Base-by-base conservation (phyloP, 2,888 invertebrate species). In the Chymomyza fuscimana region DNA sequence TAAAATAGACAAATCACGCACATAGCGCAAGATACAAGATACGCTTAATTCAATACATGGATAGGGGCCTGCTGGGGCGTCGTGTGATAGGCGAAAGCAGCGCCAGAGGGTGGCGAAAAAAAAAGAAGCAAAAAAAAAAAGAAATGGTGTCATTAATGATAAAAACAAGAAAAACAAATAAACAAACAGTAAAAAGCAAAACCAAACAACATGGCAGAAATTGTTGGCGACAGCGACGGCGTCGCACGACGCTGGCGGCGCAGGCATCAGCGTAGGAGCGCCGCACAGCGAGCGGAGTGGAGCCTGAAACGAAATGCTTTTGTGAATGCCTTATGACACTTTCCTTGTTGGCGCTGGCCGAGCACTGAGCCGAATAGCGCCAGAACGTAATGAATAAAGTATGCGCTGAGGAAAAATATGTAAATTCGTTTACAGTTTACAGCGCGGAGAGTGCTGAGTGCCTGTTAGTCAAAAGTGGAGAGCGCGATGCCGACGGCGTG, bases 321-420 rank as follows among this genome's bases (percentile, higher is more conserved):
- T 73, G 78, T 74, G 85, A 84, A 87, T 84, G 80, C 87, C 86
- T 85, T 87, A 82, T 87, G 83, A 84, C 83, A 87, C 83, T 85
- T 87, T 76, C 80, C 71, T 68, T 56, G 65, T 62, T 60, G 32
- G 64, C 65, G 62, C 63, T 63, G 72, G 52, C 19, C 60, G 40
- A 10, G 40, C 40, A 46, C 40, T 46, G 40, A 46, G 58, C 19
- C 58, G 25, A 25, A 67, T 60, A 76, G 76, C 76, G 67, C 86
- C 87, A 87, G 77, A 82, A 87, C 74, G 83, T 85, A 85, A 84
- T 84, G 87, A 87, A 84, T 84, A 84, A 87, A 84, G 82, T 87
- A 84, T 84, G 87, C 80, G 86, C 10, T 5, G 12, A 12, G 12
- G 74, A 72, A 76, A 80, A 82, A 77, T 84, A 84, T 84, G 83